Evolutionary conservation across 2,113 vertebrate genomes (phyloP).

Genomic region (Myotis brandtii): DNA sequence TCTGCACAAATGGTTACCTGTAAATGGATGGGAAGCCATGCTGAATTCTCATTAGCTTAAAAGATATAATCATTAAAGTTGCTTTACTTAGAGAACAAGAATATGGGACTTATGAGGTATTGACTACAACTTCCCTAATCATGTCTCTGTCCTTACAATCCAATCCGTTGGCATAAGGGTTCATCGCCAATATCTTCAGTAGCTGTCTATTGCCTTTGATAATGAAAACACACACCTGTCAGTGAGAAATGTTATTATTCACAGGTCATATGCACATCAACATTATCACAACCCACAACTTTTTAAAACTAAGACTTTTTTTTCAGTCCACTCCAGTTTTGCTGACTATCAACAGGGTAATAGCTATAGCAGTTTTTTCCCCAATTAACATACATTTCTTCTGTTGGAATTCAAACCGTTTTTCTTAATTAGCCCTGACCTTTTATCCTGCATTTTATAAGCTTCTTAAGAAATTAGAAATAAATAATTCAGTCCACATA

Average conservation of each 20-base stretch:
- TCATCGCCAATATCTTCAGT: background rate
- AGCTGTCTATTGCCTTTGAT: background rate
- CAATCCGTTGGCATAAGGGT: background rate
- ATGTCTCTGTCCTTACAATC: background rate
- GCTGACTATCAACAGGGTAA: background rate
- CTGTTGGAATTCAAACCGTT: constrained; percentile 65
- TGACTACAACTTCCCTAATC: background rate
- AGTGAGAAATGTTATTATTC: constrained; percentile 46
- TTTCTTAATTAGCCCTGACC: constrained; percentile 85
- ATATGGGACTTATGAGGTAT: background rate
- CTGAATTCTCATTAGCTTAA: constrained; percentile 22
- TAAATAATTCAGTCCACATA: constrained; percentile 85
- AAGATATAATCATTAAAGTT: constrained; percentile 18
- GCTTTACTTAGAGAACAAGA: constrained; percentile 32
- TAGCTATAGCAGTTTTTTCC: constrained; percentile 27
- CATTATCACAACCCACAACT: constrained; percentile 42
- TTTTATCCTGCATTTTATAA: constrained; percentile 82
- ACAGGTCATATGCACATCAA: constrained; percentile 14
- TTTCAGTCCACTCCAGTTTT: constrained; percentile 35
- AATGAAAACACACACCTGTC: background rate
- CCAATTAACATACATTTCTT: constrained; percentile 61
- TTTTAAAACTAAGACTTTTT: background rate
- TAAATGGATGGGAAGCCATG: background rate
- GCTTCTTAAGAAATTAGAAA: constrained; percentile 83
- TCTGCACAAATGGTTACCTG: background rate